phyloP scores from a whole-genome alignment of 1,140 invertebrate genomes.

The Harpegnathos saltator region DNA sequence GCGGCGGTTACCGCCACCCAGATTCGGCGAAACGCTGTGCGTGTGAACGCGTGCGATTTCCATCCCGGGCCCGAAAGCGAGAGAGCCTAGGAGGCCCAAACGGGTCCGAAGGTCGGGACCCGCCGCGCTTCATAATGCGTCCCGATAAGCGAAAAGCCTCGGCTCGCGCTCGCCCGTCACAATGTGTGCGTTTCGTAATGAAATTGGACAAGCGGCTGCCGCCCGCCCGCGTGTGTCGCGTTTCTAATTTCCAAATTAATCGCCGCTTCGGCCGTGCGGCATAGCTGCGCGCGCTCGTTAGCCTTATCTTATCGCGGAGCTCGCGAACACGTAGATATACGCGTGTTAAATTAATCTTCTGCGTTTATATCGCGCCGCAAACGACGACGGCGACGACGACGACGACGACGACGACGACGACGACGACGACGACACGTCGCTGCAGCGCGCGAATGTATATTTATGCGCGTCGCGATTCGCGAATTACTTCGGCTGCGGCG shows the following conservation, averaged over 20 bases:
- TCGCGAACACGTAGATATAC: not conserved
- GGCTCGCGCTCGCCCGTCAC: not conserved
- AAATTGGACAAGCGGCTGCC: slow-evolving; percentile 28
- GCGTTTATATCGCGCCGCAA: slow-evolving; percentile 2
- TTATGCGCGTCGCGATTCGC: no score
- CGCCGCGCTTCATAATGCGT: slow-evolving; percentile 22
- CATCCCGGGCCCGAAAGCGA: not conserved
- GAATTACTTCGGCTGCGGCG: no score
- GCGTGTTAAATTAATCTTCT: slow-evolving; percentile 48
- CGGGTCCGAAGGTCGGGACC: slow-evolving; percentile 15
- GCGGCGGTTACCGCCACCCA: not conserved
- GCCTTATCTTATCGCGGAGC: slow-evolving; percentile 30
- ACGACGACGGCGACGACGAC: not conserved
- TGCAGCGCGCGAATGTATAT: no score
- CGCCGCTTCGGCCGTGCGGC: not conserved
- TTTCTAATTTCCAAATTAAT: slow-evolving; percentile 57
- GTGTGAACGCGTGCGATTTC: not conserved
- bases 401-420: slow-evolving; percentile 8
- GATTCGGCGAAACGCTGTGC: not conserved
- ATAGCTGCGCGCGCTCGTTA: slow-evolving; percentile 18
- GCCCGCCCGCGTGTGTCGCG: not conserved
- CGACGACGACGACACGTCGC: not conserved
- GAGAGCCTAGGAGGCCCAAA: not conserved
- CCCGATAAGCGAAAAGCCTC: slow-evolving; percentile 10
- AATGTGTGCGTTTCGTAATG: slow-evolving; percentile 47